phyloP scores from a whole-genome alignment of 2,888 invertebrate species.

The Mythimna vitellina region DNA sequence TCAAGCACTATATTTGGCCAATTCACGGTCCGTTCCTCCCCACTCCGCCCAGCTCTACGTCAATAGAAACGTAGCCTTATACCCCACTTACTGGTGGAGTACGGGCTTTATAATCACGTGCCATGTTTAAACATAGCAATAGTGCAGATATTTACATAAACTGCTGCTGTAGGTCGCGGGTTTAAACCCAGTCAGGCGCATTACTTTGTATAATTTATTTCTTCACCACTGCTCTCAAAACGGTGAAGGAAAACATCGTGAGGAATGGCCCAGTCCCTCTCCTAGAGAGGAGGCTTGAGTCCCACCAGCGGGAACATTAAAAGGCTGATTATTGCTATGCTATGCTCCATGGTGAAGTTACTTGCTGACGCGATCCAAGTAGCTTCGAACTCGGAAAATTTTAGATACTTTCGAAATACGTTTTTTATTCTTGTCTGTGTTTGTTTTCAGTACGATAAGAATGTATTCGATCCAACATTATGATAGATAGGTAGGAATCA shows the following conservation, averaged over 20 bases:
- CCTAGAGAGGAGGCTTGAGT: no score
- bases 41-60: no score
- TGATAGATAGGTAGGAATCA: neutral
- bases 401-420: slow-evolving; percentile 10
- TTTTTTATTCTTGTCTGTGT: neutral
- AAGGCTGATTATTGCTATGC: no score
- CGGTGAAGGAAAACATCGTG: no score
- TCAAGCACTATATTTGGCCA: no score
- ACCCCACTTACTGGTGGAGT: neutral
- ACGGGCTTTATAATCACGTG: slow-evolving; percentile 37
- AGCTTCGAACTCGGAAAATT: slow-evolving; percentile 8
- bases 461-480: neutral
- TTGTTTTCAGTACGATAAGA: neutral
- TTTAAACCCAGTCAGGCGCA: no score
- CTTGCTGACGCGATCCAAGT: slow-evolving; percentile 12
- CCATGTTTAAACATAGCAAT: slow-evolving; percentile 52
- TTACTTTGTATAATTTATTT: no score
- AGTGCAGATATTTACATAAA: slow-evolving; percentile 51
- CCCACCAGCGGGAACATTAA: no score
- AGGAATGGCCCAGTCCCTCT: no score
- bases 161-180: slow-evolving; percentile 3
- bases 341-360: slow-evolving; percentile 30
- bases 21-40: no score
- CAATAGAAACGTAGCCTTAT: neutral
- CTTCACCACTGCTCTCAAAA: no score